Base-by-base conservation (phyloP, 2,888 invertebrate species). In the Dorcus parallelipipedus region DNA sequence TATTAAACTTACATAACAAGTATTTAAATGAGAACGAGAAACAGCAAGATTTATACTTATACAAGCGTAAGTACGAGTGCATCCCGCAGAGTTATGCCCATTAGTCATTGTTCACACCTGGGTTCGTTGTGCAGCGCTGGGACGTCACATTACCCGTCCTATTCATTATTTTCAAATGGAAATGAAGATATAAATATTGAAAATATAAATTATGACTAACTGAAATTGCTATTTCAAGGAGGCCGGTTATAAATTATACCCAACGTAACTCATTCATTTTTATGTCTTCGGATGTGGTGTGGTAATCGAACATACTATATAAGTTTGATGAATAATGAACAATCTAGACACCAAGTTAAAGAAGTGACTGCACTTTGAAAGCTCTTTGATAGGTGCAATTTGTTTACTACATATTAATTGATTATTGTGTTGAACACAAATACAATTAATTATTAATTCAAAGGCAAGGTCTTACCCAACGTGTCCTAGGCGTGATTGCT, bases 91-190 rank as follows among this genome's bases (percentile, higher is more conserved):
- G 68, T 59, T 61, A 54, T 62, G 62, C 59, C 63, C 67, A 67
- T 69, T 68, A 69, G 64, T 69, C 68, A 69, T 68, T 69, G 69
- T 69, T 69, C 68, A 63, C 69, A 69, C 69, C 69, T 69, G 69
- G 67, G 59, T 56, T 53, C 58, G 55, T 61, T 60, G 56, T 61
- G 63, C 51, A 58, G 48, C 54, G 55, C 41, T 56, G 52, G 59
- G 59, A 64, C 59, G 61, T 64, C 58, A 52, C 55, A 64, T 65
- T 58, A 61, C 58, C 59, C 54, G 61, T 58, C 60, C 62, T 61
- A 64, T 68, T 65, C 64, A 68, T 66, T 68, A 66, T 60, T 60
- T 43, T 43, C 57, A 54, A 63, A 65, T 64, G 64, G 62, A 65
- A 67, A 69, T 69, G 62, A 69, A 69, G 69, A 66, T 67, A 69